Conservation (phyloP, 2,113 vertebrate genomes). For the Paraplagusia blochii region DNA sequence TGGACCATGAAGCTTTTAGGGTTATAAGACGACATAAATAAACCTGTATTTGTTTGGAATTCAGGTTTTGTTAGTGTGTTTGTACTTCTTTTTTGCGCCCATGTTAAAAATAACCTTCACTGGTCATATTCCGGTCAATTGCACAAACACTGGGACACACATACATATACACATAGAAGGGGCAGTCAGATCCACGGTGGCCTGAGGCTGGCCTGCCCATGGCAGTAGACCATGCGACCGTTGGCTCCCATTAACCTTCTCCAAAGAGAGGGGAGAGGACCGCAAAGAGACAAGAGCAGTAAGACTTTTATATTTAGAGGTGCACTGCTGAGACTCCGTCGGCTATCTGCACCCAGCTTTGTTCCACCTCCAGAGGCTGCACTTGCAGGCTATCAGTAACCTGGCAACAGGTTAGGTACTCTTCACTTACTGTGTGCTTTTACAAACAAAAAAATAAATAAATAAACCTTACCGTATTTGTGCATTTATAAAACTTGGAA, state of each 20-base stretch:
- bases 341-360: constrained; percentile 47
- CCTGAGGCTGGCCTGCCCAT: constrained; percentile 52
- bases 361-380: constrained; percentile 51
- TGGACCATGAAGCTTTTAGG: constrained; percentile 24
- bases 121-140: constrained; percentile 32
- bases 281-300: constrained; percentile 60
- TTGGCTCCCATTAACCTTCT: constrained; percentile 65
- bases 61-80: constrained; percentile 32
- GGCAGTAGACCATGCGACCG: constrained; percentile 49
- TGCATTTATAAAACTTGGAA: constrained; percentile 23
- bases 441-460: constrained; percentile 14
- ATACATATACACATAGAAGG: constrained; percentile 22
- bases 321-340: constrained; percentile 44
- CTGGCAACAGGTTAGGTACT: constrained; percentile 67
- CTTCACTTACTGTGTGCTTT: constrained; percentile 46
- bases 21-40: constrained; percentile 27
- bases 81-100: constrained; percentile 29
- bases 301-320: constrained; percentile 67
- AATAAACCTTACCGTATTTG: background rate
- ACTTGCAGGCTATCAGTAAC: constrained; percentile 56
- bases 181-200: constrained; percentile 44
- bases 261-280: constrained; percentile 44
- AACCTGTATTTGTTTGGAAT: constrained; percentile 25
- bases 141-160: constrained; percentile 23
- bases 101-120: constrained; percentile 27